Percentiles rank a stretch among this genome's conserved stretches.
These are phyloP conservation scores for Lepidocolaptes lacrymiger DNA, from an alignment of 2,797 vertebrate genomes.

Conservation along the genomic window DNA sequence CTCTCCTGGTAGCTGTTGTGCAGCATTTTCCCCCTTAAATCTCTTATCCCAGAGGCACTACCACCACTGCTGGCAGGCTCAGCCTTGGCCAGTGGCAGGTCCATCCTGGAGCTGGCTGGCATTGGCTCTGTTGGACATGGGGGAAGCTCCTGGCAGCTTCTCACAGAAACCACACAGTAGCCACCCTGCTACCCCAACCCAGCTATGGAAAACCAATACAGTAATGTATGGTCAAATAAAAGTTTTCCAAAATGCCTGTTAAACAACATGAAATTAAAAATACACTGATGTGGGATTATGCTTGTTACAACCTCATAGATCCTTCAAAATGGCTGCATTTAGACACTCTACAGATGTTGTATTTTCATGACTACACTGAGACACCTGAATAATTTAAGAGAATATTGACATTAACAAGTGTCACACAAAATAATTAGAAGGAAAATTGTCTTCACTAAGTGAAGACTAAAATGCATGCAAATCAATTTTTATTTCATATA, in stretches of 20 bases:
- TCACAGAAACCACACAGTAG: not conserved
- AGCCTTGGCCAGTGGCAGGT: not conserved
- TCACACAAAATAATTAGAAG: not conserved
- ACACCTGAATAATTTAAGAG: constrained; percentile 72
- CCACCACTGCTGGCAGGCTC: not conserved
- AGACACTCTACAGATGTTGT: not conserved
- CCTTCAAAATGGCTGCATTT: constrained; percentile 2
- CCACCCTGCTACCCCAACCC: too few species aligned
- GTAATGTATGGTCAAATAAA: not conserved
- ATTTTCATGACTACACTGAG: constrained; percentile 30
- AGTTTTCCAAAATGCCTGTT: not conserved
- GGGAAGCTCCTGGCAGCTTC: not conserved
- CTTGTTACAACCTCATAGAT: not conserved
- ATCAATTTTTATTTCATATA: constrained; percentile 2
- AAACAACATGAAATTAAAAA: constrained; percentile 2
- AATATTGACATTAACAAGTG: constrained; percentile 56
- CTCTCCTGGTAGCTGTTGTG: not conserved
- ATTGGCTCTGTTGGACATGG: too few species aligned
- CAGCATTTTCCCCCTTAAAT: not conserved
- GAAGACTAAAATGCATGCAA: constrained; percentile 32
- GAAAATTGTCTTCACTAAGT: constrained; percentile 45
- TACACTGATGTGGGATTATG: not conserved
- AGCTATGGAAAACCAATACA: not conserved
- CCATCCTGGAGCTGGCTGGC: not conserved
- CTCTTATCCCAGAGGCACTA: not conserved